A percentile compares a stretch with the other conserved stretches of the same genome.
These are phyloP conservation scores for Takifugu rubripes DNA, from an alignment of 2,797 vertebrate genomes.

Conservation along the genomic window DNA sequence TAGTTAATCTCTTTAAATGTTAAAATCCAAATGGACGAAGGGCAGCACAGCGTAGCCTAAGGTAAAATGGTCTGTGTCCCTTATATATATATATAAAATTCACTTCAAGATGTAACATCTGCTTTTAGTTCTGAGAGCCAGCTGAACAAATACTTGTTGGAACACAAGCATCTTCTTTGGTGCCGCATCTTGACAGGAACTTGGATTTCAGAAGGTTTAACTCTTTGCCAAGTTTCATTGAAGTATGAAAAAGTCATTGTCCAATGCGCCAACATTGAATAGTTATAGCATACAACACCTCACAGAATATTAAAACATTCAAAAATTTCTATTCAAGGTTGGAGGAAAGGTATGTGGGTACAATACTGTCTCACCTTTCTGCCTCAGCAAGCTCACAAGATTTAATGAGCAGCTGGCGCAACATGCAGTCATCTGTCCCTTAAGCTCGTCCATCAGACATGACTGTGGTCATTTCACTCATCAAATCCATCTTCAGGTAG, in stretches of 20 bases:
- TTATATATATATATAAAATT: conserved; percentile 71
- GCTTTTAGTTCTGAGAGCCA: conserved; percentile 54
- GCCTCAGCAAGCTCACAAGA: conserved; percentile 54
- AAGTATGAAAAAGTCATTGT: too few relatives aligned
- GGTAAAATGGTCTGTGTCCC: conserved; percentile 72
- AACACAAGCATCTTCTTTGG: conserved; percentile 63
- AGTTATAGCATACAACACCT: neutral
- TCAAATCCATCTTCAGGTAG: conserved; percentile 60
- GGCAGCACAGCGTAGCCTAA: conserved; percentile 71
- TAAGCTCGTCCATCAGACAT: conserved; percentile 51
- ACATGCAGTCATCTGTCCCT: conserved; percentile 57
- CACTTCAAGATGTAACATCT: conserved; percentile 66
- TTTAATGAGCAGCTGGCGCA: conserved; percentile 68
- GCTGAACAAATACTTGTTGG: conserved; percentile 42
- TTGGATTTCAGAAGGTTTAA: conserved; percentile 1
- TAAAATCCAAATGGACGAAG: conserved; percentile 75
- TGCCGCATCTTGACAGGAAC: conserved; percentile 20
- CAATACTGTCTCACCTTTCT: conserved; percentile 60
- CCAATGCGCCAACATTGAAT: too few relatives aligned
- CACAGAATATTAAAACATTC: neutral
- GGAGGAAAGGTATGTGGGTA: conserved; percentile 29
- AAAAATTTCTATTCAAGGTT: conserved; percentile 13
- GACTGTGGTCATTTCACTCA: conserved; percentile 58
- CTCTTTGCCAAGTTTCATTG: too few relatives aligned
- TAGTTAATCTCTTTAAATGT: conserved; percentile 69